Evolutionary conservation across 2,888 invertebrate species (phyloP), one percentile per base, ranked within the genome.

Genomic region (Hypena proboscidalis): DNA sequence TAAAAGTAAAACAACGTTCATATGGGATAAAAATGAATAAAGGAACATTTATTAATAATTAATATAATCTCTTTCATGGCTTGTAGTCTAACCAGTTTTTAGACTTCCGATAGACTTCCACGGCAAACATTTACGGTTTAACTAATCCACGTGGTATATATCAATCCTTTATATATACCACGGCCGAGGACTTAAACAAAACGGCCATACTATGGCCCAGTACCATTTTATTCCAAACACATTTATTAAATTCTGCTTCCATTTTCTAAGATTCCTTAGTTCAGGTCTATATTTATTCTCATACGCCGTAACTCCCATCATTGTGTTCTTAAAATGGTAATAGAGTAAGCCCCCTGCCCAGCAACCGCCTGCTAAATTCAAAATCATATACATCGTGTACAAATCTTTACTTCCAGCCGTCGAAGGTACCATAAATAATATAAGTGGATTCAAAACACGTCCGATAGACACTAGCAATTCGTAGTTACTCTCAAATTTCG

Each of bases 141-240:
- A n/a, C n/a, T n/a, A n/a, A n/a, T n/a, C n/a, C 9, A 4, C 9
- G 8, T 9, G 2, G 2, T 5, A 9, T 23, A 1, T 9, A 23
- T 23, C 2, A 23, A n/a, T 23, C 10, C 6, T 11, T 11, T 25
- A 4, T 10, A 11, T 1, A 22, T 8, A 8, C 14, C 53, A 30
- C 2, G 77, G 74, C n/a, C 76, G 37, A 14, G 77, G 73, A 54
- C 81, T 85, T 3, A 59, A 35, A 31, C 58, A 59, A 41, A 85
- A 74, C 0, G 86, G 85, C 49, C 76, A 84, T 0, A 85, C 0
- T 0, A 83, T 20, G 5, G 82, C 75, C 17, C 69, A 69, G 22
- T 77, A 77, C 86, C 86, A 86, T n/a, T 52, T 77, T 2, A 91
- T 82, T 0, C 97, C 97, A 52, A 97, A 92, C 1, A 95, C 93